Conservation (phyloP, 2,113 vertebrate species). For the Misgurnus anguillicaudatus region DNA sequence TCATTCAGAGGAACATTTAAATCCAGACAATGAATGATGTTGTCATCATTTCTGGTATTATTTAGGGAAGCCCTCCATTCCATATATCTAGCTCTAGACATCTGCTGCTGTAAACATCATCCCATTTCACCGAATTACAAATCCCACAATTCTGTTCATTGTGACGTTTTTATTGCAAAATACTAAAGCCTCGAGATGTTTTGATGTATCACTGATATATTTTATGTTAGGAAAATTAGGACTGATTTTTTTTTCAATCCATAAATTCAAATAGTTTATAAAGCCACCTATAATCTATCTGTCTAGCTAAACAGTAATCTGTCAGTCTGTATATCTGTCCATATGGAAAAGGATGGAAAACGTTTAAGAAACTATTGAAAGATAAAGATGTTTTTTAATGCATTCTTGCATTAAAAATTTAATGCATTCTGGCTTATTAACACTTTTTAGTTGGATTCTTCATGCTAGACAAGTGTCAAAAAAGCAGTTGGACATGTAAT, state of each 20-base stretch:
- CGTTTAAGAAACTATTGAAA: too few species aligned
- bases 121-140: neutral
- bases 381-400: too few species aligned
- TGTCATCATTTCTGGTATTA: neutral
- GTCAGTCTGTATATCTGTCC: neutral
- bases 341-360: too few species aligned
- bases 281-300: neutral
- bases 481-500: too few species aligned
- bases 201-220: too few species aligned
- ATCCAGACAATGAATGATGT: neutral
- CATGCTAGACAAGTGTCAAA: too few species aligned
- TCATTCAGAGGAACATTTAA: neutral
- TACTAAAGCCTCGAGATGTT: too few species aligned
- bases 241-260: neutral
- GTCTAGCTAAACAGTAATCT: neutral
- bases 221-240: too few species aligned
- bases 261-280: neutral
- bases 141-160: neutral
- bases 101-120: neutral
- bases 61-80: neutral
- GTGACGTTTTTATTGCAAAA: neutral
- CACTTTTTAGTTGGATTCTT: too few species aligned
- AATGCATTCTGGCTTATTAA: too few species aligned
- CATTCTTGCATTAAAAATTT: too few species aligned
- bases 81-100: neutral